phyloP scores from a whole-genome alignment of 64 coral and sea anemone genomes.

The Orbicella faveolata region DNA sequence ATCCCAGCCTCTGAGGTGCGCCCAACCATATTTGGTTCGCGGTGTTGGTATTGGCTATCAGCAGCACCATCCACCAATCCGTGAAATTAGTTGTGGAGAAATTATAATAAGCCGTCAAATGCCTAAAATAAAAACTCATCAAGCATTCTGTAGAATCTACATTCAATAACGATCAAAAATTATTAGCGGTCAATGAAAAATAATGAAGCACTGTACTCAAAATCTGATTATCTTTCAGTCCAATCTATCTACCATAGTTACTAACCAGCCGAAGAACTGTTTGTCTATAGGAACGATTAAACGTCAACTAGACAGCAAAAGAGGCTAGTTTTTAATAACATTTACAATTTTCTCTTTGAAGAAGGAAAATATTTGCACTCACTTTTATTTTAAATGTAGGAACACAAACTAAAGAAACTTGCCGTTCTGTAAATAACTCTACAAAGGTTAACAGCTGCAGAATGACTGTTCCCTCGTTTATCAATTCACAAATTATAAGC shows the following conservation, averaged over 20 bases:
- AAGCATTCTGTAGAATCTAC: not conserved
- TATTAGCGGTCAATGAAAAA: not conserved
- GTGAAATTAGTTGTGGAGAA: not conserved
- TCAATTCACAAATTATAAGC: too few species aligned
- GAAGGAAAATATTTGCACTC: too few species aligned
- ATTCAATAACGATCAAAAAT: not conserved
- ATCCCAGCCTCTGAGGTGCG: not conserved
- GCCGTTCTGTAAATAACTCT: too few species aligned
- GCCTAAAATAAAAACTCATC: not conserved
- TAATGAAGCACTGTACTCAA: not conserved
- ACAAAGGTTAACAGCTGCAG: not conserved
- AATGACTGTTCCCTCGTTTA: not conserved
- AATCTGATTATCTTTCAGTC: not conserved
- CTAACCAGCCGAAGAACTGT: not conserved
- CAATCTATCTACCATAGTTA: too few species aligned
- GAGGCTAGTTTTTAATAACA: too few species aligned
- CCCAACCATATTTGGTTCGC: not conserved
- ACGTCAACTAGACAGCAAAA: too few species aligned
- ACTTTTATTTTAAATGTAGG: too few species aligned
- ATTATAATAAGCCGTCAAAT: not conserved
- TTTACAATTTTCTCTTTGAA: too few species aligned
- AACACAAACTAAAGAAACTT: too few species aligned
- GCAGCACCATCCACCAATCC: not conserved
- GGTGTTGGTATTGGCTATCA: not conserved
- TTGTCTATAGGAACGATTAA: not conserved